These are phyloP conservation scores for Pyrrhura leucotis DNA, from an alignment of 2,797 vertebrate genomes.

Conservation along the genomic window DNA sequence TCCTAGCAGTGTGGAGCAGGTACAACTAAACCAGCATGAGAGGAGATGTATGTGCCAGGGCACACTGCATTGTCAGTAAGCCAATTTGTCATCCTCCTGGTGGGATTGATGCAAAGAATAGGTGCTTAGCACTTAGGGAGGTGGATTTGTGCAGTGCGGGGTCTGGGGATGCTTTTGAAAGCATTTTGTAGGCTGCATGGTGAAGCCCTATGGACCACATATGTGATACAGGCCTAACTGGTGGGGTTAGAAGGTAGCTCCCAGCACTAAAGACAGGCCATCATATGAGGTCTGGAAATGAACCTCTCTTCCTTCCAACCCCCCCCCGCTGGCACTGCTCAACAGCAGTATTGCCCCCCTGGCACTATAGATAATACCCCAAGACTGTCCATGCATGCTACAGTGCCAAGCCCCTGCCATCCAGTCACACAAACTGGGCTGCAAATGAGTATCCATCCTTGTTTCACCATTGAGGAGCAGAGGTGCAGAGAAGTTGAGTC, in stretches of 20 bases:
- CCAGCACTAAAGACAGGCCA: neutral
- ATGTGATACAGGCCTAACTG: neutral
- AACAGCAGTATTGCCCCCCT: too few relatives aligned
- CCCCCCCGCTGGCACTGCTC: neutral
- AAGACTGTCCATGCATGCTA: neutral
- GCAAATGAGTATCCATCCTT: neutral
- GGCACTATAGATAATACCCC: neutral
- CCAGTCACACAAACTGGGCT: fast-evolving
- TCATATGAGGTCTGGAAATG: neutral
- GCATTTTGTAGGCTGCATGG: neutral
- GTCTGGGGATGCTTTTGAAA: neutral
- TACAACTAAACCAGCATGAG: neutral
- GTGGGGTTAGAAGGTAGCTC: neutral
- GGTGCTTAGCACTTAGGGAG: neutral
- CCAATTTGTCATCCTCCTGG: neutral
- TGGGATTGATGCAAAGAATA: neutral
- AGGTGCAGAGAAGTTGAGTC: neutral
- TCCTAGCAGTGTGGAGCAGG: neutral
- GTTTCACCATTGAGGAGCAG: neutral
- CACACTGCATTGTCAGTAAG: fast-evolving
- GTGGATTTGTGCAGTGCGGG: neutral
- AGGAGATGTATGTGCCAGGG: neutral
- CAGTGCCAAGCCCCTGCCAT: neutral
- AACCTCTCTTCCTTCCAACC: neutral
- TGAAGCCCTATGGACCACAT: fast-evolving